Evolutionary conservation across 2,888 invertebrate genomes (phyloP), one percentile per base, ranked within the genome.

Genomic region (Catocala nupta): DNA sequence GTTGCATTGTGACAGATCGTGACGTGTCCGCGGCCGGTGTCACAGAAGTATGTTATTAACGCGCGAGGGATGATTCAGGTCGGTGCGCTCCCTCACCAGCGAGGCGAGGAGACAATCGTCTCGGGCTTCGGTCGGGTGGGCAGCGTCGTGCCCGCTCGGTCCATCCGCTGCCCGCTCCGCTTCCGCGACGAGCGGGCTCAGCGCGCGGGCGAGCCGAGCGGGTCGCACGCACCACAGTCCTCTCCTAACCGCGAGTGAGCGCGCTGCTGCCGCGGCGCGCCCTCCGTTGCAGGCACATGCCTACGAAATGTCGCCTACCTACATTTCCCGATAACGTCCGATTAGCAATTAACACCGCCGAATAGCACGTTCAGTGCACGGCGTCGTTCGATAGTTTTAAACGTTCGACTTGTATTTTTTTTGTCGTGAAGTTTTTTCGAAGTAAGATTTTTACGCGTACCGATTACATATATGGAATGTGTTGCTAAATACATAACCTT

Each of bases 171-270:
- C 63, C 65, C 77, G 77, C 78, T 66, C 71, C 77, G 78, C 63
- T 77, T 63, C 68, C 84, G 84, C 82, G 62, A 71, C 67, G 75
- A 78, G 81, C 75, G 72, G 80, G 80, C 72, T 66, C 70, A 78
- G 66, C 67, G 70, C 64, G 63, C 55, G 71, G 69, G 68, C 53
- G 53, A 73, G 7, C 47, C 68, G 72, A 70, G 81, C 86, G 81
- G 77, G 69, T 74, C 85, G 75, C 85, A 87, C 86, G 88, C 89
- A 90, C 92, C 88, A 90, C 93, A 93, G 93, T 93, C 83, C 89
- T 88, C 91, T 86, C 84, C 85, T 85, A 91, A 88, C 93, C 92
- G 92, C 91, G 90, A 91, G 87, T 88, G 93, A 92, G 93, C 91
- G 92, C 91, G 93, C 91, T 90, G 92, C 91, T 90, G 82, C 83